Evolutionary conservation across 2,113 vertebrate species (phyloP), one percentile per base, ranked within the genome.

Genomic region (Scartelaos histophorus): DNA sequence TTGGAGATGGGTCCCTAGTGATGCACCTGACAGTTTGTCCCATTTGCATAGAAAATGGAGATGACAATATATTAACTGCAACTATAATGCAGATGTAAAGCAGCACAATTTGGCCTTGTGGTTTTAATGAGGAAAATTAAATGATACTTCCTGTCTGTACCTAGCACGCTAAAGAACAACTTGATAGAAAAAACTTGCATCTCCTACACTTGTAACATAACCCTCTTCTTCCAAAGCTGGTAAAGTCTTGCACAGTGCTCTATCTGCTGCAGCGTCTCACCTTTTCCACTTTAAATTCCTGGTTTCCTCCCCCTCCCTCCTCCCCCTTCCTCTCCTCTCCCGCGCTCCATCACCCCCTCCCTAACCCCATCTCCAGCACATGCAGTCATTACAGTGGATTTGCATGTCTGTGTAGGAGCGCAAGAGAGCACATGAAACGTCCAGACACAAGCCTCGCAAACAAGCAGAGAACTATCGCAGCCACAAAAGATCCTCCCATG

Each of bases 351-450:
- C 69, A 29, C 29, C 29, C 29, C 29, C 29, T 29, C 76, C 77
- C 87, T 83, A 82, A 79, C 67, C 46, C 46, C 51, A 54, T 54
- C 51, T 21, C 51, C 51, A 10, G 51, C 51, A 54, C 51, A 82
- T 86, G 85, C 76, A 64, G 91, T 93, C 92, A 89, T 93, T 92
- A 92, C 82, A 81, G 84, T 77, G 67, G 90, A 94, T 93, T 93
- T 92, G 92, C 91, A 93, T 92, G 92, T 93, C 89, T 93, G 91
- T 88, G 90, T 85, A 80, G 79, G 83, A 88, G 89, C 81, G 74
- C 85, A 79, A 29, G 85, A 71, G 84, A 73, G 51, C 86, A 92
- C 86, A 93, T 91, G 91, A 93, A 91, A 93, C 88, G 86, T 92
- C 90, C 90, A 90, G 85, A 86, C 83, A 82, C 74, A 86, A 61